Evolutionary conservation across 2,888 invertebrate species (phyloP).

Genomic region (Lasius platythorax): DNA sequence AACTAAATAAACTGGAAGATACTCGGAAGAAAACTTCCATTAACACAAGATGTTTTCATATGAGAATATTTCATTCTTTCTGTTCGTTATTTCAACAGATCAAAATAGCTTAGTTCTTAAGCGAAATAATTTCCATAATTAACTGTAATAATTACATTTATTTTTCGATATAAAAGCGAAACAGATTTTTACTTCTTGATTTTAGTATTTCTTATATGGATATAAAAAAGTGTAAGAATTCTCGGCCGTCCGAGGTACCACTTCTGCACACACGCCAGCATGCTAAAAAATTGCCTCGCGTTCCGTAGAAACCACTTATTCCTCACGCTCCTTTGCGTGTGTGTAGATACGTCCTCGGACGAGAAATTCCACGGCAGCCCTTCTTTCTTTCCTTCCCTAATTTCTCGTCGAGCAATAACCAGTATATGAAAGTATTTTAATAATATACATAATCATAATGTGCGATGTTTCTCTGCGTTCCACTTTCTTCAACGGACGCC

Average conservation of each 20-base stretch:
- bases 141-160: neutral
- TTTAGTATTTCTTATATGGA: neutral
- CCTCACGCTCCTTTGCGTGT: constrained; percentile 9
- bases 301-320: constrained; percentile 9
- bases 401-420: constrained; percentile 64
- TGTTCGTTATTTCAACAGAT: neutral
- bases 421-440: constrained; percentile 59
- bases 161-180: neutral
- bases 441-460: constrained; percentile 64
- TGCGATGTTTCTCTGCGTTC: constrained; percentile 50
- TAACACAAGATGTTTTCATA: neutral
- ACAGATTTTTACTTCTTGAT: neutral
- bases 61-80: constrained; percentile 11
- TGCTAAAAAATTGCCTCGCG: constrained; percentile 31
- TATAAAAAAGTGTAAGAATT: constrained; percentile 15
- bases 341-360: neutral
- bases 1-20: constrained; percentile 19
- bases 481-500: constrained; percentile 57
- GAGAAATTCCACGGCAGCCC: constrained; percentile 64
- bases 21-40: neutral
- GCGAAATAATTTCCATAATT: constrained; percentile 28
- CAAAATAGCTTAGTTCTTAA: neutral
- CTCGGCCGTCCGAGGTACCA: neutral
- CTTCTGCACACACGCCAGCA: constrained; percentile 6
- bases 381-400: constrained; percentile 66